Evolutionary conservation across 2,797 vertebrate species (phyloP), one percentile per base, ranked within the genome.

Genomic region (Dermochelys coriacea): DNA sequence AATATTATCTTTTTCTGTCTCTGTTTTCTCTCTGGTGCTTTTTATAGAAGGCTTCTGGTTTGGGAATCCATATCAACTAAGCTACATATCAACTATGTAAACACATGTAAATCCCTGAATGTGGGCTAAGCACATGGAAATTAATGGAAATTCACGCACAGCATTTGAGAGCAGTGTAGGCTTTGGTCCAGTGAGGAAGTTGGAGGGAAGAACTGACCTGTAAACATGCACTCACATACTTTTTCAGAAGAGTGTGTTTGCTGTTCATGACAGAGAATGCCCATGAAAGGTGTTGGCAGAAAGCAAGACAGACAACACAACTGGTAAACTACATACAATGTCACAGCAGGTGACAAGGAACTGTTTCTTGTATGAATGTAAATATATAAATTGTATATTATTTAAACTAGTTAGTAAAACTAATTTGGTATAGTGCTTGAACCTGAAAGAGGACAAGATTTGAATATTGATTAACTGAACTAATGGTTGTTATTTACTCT

Each of bases 391-490:
- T 47, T 34, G 71, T 90, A 52, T 90, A 89, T 97, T 96, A 84
- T 95, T 93, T 95, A 97, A 97, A 96, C 91, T 79, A 84, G 84
- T 74, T 12, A 59, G 82, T 86, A 82, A 88, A 90, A 94, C 54
- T 78, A 90, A 93, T 95, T 92, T 85, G 88, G 90, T 71, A 6
- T 11, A 71, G n/a, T 71, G 64, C 64, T 71, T 25, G 86, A 94
- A 57, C 74, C 89, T 74, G 45, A 81, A 96, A 90, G 90, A 93
- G 82, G 82, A 87, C 74, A 88, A 83, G 93, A 88, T 96, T 92
- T 94, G 94, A 94, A 94, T 96, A 45, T 80, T 85, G 93, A 94
- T 75, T 95, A 96, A 91, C 14, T 59, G 80, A 91, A 93, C 94
- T 93, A 93, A 79, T 80, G 59, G 80, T 27, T 85, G 80, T 51